Evolutionary conservation across 2,888 invertebrate genomes (phyloP), one percentile per base, ranked within the genome.

Genomic region (Amiota minor): DNA sequence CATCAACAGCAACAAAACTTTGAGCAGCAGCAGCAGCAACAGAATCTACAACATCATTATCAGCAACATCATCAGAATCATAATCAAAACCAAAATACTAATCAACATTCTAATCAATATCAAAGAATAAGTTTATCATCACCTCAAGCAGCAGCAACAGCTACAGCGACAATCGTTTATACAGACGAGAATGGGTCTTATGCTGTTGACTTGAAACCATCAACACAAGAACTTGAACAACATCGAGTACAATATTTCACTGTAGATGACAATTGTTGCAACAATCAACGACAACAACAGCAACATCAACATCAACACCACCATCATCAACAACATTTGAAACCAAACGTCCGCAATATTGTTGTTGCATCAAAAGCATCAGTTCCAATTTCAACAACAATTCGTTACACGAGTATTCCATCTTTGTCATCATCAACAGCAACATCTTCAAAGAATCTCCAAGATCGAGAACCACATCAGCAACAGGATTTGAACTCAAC

Each of bases 151-250:
- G 10, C 74, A 73, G 16, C 68, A 72, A 67, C n/a, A n/a, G 56
- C 70, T 65, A 10, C 68, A 47, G 9, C 75, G 74, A 61, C 72
- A 72, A 71, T 70, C 72, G 69, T 73, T 55, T 65, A 67, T 67
- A 14, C 67, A 49, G 73, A 64, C 35, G 46, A 55, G 71, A 50
- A 70, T 47, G 16, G 59, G 72, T 61, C 74, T 59, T 74, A 76
- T 77, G 75, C 67, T 59, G 68, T 77, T 74, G 77, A 80, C 53
- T 62, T 79, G 70, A 81, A 78, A 70, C 74, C 81, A 47, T 45
- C 71, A 53, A 18, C n/a, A 23, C 64, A 64, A 75, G 45, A 45
- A 69, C 69, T 81, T 64, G 72, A 81, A 62, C 82, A 79, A 72
- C 72, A 75, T 20, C 74, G 74, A 4, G 6, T 35, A 4, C 35